Percentiles rank a stretch among this genome's conserved stretches.
phyloP scores from a whole-genome alignment of 1,140 invertebrate species.

The Odontomachus brunneus region DNA sequence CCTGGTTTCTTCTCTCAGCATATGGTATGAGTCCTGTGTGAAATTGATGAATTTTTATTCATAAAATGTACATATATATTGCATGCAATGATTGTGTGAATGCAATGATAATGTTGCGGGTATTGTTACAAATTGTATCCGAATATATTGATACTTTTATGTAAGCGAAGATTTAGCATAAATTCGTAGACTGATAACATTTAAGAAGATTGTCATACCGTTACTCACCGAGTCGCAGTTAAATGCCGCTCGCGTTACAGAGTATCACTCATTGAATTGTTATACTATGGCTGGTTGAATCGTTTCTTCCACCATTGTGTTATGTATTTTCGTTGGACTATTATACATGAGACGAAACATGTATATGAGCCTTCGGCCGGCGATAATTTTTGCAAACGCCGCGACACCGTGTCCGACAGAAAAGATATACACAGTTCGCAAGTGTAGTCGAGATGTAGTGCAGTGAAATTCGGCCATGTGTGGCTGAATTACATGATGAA shows the following conservation, averaged over 20 bases:
- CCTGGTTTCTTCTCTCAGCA: no score
- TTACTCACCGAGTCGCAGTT: conserved; percentile 64
- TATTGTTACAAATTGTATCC: conserved; percentile 75
- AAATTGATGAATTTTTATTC: conserved; percentile 71
- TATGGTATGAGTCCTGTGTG: conserved; percentile 76
- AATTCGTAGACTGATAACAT: conserved; percentile 83
- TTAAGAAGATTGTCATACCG: conserved; percentile 82
- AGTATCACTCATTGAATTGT: conserved; percentile 21
- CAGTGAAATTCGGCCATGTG: conserved; percentile 76
- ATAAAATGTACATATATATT: conserved; percentile 78
- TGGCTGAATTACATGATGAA: conserved; percentile 77
- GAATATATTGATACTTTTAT: conserved; percentile 63
- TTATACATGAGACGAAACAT: not conserved
- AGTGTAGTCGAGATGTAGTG: conserved; percentile 82
- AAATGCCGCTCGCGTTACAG: conserved; percentile 34
- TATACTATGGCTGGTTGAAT: conserved; percentile 51
- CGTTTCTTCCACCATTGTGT: conserved; percentile 19
- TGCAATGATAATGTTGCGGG: conserved; percentile 74
- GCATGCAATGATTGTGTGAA: conserved; percentile 75
- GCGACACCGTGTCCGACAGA: conserved; percentile 42
- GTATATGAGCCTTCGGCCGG: not conserved
- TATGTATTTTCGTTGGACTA: conserved; percentile 20
- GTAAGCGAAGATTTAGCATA: conserved; percentile 80
- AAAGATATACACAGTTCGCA: conserved; percentile 77
- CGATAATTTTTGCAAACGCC: conserved; percentile 31